Percentiles rank a stretch among this genome's conserved stretches.
Evolutionary conservation across 2,888 invertebrate genomes (phyloP).

Genomic region (Pandemis corylana): DNA sequence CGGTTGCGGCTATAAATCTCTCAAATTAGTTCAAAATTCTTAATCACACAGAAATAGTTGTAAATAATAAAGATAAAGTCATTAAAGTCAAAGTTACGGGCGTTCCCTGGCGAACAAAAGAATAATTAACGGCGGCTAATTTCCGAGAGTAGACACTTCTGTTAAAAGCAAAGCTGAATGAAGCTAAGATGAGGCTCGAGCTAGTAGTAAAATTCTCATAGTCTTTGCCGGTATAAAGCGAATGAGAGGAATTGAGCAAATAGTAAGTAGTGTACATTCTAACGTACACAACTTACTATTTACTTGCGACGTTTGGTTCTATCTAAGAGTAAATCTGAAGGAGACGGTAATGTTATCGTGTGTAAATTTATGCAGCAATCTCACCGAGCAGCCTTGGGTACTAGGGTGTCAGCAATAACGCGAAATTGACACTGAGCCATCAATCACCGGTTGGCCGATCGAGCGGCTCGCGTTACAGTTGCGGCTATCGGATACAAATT

Average conservation of each 20-base stretch:
- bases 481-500: conserved; percentile 80
- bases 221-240: background rate
- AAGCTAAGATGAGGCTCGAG: background rate
- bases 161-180: conserved; percentile 3
- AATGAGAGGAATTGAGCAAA: background rate
- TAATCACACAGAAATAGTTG: conserved; percentile 47
- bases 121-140: conserved; percentile 49
- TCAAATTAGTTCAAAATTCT: conserved; percentile 43
- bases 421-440: conserved; percentile 74
- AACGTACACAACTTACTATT: background rate
- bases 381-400: conserved; percentile 56
- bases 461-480: conserved; percentile 76
- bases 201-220: background rate
- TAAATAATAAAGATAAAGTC: conserved; percentile 54
- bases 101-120: conserved; percentile 53
- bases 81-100: conserved; percentile 51
- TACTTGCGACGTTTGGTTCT: background rate
- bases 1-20: background rate
- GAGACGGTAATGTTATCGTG: conserved; percentile 42
- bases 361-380: conserved; percentile 63
- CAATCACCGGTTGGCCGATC: conserved; percentile 73
- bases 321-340: background rate
- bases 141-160: conserved; percentile 34
- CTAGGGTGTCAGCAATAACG: conserved; percentile 69
- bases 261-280: background rate